Evolutionary conservation across 2,888 invertebrate genomes (phyloP).

Genomic region (Agrochola macilenta): DNA sequence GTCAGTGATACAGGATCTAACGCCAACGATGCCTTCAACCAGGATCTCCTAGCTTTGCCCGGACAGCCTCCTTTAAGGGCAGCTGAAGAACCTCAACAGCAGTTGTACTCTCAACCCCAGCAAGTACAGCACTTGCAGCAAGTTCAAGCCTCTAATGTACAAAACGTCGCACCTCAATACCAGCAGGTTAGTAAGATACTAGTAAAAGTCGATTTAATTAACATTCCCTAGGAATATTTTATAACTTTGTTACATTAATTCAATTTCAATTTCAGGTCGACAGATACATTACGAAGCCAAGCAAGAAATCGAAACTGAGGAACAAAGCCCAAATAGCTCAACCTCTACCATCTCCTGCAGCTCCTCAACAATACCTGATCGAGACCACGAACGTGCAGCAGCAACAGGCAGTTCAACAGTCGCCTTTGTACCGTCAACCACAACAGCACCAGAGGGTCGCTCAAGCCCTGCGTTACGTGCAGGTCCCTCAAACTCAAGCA

Average conservation of each 20-base stretch:
- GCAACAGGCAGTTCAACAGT: conserved; percentile 73
- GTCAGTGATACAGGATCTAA: conserved; percentile 83
- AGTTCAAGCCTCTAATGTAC: conserved; percentile 75
- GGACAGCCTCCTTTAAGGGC: conserved; percentile 77
- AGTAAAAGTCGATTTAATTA: background rate
- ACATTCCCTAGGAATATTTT: background rate
- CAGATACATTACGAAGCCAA: conserved; percentile 84
- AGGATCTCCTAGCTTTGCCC: conserved; percentile 82
- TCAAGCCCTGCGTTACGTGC: conserved; percentile 61
- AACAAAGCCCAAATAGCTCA: conserved; percentile 79
- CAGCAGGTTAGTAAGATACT: conserved; percentile 75
- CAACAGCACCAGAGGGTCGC: conserved; percentile 77
- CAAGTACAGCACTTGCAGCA: conserved; percentile 79
- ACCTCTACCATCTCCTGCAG: conserved; percentile 77
- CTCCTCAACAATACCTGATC: conserved; percentile 88
- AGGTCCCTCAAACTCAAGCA: conserved; percentile 78
- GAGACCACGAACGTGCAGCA: conserved; percentile 88
- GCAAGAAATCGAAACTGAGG: conserved; percentile 85
- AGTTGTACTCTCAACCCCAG: conserved; percentile 73
- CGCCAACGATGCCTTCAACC: conserved; percentile 76
- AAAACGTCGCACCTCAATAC: conserved; percentile 79
- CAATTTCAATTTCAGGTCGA: conserved; percentile 80
- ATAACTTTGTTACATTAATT: background rate
- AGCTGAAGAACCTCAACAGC: conserved; percentile 76
- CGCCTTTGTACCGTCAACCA: conserved; percentile 73